Percentiles rank a stretch among this genome's conserved stretches.
These are phyloP conservation scores for Campylorhamphus procurvoides DNA, from an alignment of 2,113 vertebrate species.

Conservation along the genomic window DNA sequence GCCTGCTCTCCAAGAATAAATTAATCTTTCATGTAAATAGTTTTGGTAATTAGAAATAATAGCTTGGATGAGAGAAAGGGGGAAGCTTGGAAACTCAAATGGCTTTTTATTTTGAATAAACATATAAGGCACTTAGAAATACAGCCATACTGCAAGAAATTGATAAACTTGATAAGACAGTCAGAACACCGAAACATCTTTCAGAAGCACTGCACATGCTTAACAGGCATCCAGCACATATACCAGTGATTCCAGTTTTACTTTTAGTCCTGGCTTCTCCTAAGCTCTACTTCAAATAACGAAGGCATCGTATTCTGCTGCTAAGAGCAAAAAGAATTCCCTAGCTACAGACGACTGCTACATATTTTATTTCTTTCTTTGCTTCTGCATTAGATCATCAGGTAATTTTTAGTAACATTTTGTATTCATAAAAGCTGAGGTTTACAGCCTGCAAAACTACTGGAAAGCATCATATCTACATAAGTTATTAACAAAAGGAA, in stretches of 20 bases:
- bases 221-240: neutral
- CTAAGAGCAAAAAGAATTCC: neutral
- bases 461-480: neutral
- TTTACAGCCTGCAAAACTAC: neutral
- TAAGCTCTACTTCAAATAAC: neutral
- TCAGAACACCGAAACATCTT: neutral
- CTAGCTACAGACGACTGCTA: neutral
- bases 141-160: neutral
- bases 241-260: neutral
- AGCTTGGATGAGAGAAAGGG: neutral
- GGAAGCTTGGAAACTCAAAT: neutral
- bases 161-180: neutral
- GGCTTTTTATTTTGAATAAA: neutral
- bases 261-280: neutral
- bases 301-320: accelerated
- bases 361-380: neutral
- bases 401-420: neutral
- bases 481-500: neutral
- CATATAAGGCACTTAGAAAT: neutral
- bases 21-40: neutral
- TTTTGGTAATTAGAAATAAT: neutral
- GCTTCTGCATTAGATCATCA: neutral
- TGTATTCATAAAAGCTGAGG: neutral
- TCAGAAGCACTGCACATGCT: neutral
- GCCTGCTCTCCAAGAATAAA: neutral